phyloP scores from a whole-genome alignment of 2,797 vertebrate species.

The Darevskia nairensis region DNA sequence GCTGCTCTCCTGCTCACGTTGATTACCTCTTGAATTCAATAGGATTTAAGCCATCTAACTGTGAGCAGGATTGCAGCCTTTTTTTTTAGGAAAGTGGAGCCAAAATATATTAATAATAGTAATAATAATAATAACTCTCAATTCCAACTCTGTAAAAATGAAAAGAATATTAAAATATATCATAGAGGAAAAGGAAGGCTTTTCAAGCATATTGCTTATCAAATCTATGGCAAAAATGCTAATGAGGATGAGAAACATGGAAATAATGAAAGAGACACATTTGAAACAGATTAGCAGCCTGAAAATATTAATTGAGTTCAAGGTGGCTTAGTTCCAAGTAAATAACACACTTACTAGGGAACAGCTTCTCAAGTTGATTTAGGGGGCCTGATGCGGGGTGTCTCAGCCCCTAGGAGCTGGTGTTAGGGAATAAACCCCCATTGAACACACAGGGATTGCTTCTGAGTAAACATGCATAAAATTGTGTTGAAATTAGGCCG shows the following conservation, averaged over 20 bases:
- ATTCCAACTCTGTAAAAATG: neutral
- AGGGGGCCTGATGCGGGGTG: too few relatives aligned
- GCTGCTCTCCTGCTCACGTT: neutral
- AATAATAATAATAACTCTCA: neutral
- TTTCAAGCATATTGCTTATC: neutral
- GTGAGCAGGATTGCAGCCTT: neutral
- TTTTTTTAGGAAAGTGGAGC: neutral
- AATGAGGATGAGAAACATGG: neutral
- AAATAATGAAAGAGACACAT: neutral
- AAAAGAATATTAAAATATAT: neutral
- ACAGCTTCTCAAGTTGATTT: too few relatives aligned
- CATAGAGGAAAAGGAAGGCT: neutral
- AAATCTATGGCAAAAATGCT: neutral
- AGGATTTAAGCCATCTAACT: neutral
- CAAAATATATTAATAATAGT: constrained; percentile 19
- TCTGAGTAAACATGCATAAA: too few relatives aligned
- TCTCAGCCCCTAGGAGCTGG: too few relatives aligned
- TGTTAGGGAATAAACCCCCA: too few relatives aligned
- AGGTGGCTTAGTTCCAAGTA: neutral
- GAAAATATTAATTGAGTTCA: neutral
- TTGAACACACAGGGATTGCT: too few relatives aligned
- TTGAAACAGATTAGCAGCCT: neutral
- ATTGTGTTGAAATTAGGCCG: too few relatives aligned
- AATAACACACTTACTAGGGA: neutral
- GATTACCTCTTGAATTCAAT: neutral